A percentile compares a stretch with the other conserved stretches of the same genome.
These are phyloP conservation scores for Brachionus rotundiformis DNA, from an alignment of 1,140 invertebrate species.

Conservation along the genomic window DNA sequence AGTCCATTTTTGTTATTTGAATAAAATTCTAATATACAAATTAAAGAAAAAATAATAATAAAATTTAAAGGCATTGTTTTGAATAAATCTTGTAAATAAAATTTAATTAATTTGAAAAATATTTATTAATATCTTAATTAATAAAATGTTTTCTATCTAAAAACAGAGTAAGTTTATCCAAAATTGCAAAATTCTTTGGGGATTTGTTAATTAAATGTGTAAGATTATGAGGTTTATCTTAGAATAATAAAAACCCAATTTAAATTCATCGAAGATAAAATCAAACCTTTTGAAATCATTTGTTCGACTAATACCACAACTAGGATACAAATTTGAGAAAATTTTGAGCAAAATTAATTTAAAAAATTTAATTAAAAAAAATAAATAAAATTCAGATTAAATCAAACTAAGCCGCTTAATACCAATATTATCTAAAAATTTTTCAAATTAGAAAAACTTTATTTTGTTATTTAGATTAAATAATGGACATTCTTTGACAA, in stretches of 20 bases:
- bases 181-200: slow-evolving; percentile 3
- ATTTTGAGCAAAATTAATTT: no score
- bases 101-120: background rate
- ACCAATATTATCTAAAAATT: no score
- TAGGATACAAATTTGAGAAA: background rate
- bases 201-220: slow-evolving; percentile 4
- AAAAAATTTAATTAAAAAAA: no score
- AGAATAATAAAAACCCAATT: background rate
- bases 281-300: background rate
- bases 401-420: no score
- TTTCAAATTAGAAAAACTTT: no score
- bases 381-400: background rate
- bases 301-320: background rate
- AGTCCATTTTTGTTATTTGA: background rate
- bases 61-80: no score
- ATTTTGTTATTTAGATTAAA: no score
- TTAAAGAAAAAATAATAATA: no score
- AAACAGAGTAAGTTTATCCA: slow-evolving; percentile 2
- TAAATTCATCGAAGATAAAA: background rate
- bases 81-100: no score
- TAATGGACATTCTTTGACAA: no score
- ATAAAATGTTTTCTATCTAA: background rate
- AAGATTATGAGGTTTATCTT: slow-evolving; percentile 7
- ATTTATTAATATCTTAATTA: background rate
- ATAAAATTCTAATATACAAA: background rate